Conservation (phyloP, 2,888 invertebrate genomes). For the Neelides folsomi region DNA sequence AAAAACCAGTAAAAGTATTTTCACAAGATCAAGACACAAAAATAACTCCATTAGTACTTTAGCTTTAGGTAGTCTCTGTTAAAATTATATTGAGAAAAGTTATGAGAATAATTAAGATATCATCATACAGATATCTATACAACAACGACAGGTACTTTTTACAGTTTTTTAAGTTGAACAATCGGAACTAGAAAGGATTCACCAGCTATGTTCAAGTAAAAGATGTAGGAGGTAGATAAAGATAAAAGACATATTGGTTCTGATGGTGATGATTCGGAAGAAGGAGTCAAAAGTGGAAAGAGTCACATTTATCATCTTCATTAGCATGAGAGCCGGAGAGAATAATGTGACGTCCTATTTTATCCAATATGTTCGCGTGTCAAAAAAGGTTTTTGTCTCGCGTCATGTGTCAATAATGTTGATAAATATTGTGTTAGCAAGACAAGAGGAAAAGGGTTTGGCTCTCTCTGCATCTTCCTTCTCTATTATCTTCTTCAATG, state of each 20-base stretch:
- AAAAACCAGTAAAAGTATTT: too few species aligned
- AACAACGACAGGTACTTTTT: too few species aligned
- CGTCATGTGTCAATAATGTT: constrained; percentile 16
- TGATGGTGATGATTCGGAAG: background rate
- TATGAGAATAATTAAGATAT: too few species aligned
- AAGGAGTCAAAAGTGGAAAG: constrained; percentile 1
- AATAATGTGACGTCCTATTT: constrained; percentile 5
- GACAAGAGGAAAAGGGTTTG: background rate
- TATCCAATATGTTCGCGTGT: constrained; percentile 10
- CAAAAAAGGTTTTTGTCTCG: constrained; percentile 10
- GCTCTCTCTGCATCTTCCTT: constrained; percentile 2
- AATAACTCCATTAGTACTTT: too few species aligned
- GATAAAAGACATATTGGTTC: background rate
- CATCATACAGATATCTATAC: too few species aligned
- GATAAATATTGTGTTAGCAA: constrained; percentile 14
- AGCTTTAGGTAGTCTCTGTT: too few species aligned
- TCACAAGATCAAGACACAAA: too few species aligned
- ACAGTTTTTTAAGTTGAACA: too few species aligned
- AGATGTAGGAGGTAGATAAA: background rate
- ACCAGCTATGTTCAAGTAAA: background rate
- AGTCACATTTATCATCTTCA: constrained; percentile 10
- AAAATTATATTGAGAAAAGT: too few species aligned
- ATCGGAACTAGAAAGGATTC: too few species aligned
- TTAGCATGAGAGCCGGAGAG: constrained; percentile 8
- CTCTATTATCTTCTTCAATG: constrained; percentile 9